Evolutionary conservation across 37 sponge, comb jelly and placozoan genomes (phyloP), one percentile per base, ranked within the genome.

Genomic region (Amphimedon queenslandica): DNA sequence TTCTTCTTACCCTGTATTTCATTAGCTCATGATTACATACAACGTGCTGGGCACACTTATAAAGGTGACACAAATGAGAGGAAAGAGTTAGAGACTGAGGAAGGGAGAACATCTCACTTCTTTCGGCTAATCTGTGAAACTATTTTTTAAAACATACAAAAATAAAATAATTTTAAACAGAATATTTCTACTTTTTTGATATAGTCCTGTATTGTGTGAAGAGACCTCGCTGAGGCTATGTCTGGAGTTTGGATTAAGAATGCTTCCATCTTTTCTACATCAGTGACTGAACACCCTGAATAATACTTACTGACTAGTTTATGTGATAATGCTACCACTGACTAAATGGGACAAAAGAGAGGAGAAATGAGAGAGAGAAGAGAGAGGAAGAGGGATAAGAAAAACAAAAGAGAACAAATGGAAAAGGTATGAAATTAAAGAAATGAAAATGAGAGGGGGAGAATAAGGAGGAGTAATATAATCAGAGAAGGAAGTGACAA

Each of bases 241-340:
- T 88, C 82, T 42, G 82, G 74, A 35, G 82, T 88, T 57, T 82
- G 82, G 78, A 88, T 80, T 0, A 88, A 40, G 24, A 88, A 82
- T 20, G 73, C 43, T 57, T 88, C 88, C 88, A 88, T 88, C 24
- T 83, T 28, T 2, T 76, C 69, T 57, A 88, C 40, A 40, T 88
- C 88, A 5, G 73, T 30, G 23, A 4, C 16, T 20, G 70, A 57
- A 56, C 53, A 81, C 42, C 63, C 87, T 75, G 73, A 78, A 43
- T 67, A 67, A 57, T 78, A 78, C 25, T 60, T 20, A 35, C 73
- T 38, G 40, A 78, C 74, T 32, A 77, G 40, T 34, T 57, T 41
- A 24, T 20, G 28, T 21, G 24, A 24, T 42, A 43, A 5, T 5
- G 33, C 5, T 10, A 33, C 33, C 68, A 67, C 37, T 5, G 38